Conservation (phyloP, 1,140 invertebrate species). For the Procambarus clarkii region DNA sequence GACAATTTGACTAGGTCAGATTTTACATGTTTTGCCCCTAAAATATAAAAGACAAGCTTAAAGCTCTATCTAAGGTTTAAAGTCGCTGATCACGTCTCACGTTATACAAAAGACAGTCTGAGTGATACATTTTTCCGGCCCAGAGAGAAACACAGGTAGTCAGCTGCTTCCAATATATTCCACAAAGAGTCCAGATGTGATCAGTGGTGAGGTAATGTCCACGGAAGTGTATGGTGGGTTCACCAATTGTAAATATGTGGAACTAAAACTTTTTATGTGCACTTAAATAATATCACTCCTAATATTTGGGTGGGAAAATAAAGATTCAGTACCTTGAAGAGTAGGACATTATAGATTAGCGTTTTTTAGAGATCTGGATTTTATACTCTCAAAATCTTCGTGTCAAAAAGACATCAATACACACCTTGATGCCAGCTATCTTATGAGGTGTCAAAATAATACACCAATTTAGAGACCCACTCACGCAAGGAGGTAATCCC, state of each 20-base stretch:
- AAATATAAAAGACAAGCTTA: no score
- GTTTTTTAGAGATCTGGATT: neutral
- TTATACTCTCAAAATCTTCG: neutral
- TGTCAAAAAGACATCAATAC: neutral
- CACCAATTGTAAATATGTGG: constrained; percentile 14
- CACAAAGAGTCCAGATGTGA: neutral
- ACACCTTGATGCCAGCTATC: neutral
- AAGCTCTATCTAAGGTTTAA: constrained; percentile 3
- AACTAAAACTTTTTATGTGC: neutral
- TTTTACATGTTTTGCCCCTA: no score
- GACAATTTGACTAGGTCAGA: no score
- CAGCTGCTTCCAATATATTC: constrained; percentile 26
- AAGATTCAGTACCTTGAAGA: neutral
- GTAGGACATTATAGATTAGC: neutral
- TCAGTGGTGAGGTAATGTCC: constrained; percentile 4
- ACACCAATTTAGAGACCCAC: neutral
- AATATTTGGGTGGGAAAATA: neutral
- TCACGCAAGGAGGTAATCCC: neutral
- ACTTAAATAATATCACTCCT: neutral
- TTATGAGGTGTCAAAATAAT: neutral
- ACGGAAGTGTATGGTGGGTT: neutral
- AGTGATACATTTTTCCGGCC: constrained; percentile 35
- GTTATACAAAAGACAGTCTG: neutral
- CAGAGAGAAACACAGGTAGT: constrained; percentile 43
- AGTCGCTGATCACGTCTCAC: neutral